Conservation (phyloP, 2,797 vertebrate species). For the Chaetodon trifasciatus region DNA sequence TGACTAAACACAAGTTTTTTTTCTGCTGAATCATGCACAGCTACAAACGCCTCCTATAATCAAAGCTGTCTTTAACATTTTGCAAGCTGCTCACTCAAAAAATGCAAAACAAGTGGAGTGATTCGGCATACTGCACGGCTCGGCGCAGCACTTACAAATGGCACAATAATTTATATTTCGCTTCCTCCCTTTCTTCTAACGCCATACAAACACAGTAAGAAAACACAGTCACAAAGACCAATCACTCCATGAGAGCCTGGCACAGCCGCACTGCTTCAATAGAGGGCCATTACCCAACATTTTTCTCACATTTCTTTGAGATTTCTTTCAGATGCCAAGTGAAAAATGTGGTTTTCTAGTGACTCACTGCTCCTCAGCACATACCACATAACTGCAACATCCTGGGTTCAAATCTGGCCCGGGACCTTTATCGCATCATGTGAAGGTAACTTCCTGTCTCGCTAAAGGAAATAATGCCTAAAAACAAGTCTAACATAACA, state of each 20-base stretch:
- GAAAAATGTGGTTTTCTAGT: slow-evolving; percentile 20
- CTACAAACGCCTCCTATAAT: slow-evolving; percentile 33
- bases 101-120: slow-evolving; percentile 39
- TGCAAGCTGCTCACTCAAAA: slow-evolving; percentile 20
- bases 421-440: slow-evolving; percentile 40
- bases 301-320: background rate
- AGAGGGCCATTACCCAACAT: slow-evolving; percentile 31
- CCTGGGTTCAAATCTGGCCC: slow-evolving; percentile 43
- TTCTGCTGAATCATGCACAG: slow-evolving; percentile 16
- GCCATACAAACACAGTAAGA: slow-evolving; percentile 43
- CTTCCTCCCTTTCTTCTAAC: slow-evolving; percentile 36
- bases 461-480: slow-evolving; percentile 10
- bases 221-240: slow-evolving; percentile 45
- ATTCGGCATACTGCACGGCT: slow-evolving; percentile 43
- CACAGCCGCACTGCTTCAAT: slow-evolving; percentile 6
- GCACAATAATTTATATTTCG: slow-evolving; percentile 66
- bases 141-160: slow-evolving; percentile 44
- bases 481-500: slow-evolving; percentile 26
- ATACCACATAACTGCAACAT: slow-evolving; percentile 31
- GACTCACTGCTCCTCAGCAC: background rate
- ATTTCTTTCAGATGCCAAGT: slow-evolving; percentile 16
- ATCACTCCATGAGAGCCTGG: slow-evolving; percentile 34
- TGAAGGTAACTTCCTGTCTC: slow-evolving; percentile 25
- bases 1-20: background rate
- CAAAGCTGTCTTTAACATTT: slow-evolving; percentile 30